These are phyloP conservation scores for Gonatopus flavifemur DNA, from an alignment of 1,140 invertebrate genomes.

Conservation along the genomic window DNA sequence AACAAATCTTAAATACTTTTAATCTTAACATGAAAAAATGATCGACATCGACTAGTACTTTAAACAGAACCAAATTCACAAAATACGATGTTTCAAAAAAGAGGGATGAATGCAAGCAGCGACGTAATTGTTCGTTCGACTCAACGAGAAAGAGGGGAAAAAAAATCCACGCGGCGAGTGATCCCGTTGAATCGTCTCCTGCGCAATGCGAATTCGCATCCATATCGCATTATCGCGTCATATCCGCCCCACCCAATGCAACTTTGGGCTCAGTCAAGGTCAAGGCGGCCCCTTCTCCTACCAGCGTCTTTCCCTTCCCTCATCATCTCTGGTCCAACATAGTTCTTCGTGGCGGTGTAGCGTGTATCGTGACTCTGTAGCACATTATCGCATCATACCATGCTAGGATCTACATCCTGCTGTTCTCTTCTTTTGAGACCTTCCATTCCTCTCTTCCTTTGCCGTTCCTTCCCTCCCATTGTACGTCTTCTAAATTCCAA, in stretches of 20 bases:
- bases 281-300: neutral
- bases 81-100: neutral
- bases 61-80: too few species aligned
- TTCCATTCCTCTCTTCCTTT: neutral
- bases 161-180: neutral
- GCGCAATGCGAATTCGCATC: conserved; percentile 1
- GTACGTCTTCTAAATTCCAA: conserved; percentile 24
- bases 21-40: too few species aligned
- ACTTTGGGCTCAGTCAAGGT: neutral
- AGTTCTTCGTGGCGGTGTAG: conserved; percentile 6
- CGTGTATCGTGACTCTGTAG: conserved; percentile 18
- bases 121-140: too few species aligned
- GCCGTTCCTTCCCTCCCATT: neutral
- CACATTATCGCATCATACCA: conserved; percentile 43
- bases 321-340: conserved; percentile 1
- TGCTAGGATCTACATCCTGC: conserved; percentile 23
- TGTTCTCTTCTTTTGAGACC: neutral
- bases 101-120: neutral
- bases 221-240: conserved; percentile 8
- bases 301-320: neutral
- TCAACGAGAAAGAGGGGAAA: too few species aligned
- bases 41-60: too few species aligned
- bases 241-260: neutral
- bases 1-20: too few species aligned
- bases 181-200: neutral